Base-by-base conservation (phyloP, 2,888 invertebrate genomes). In the Hofmannophila pseudospretella region DNA sequence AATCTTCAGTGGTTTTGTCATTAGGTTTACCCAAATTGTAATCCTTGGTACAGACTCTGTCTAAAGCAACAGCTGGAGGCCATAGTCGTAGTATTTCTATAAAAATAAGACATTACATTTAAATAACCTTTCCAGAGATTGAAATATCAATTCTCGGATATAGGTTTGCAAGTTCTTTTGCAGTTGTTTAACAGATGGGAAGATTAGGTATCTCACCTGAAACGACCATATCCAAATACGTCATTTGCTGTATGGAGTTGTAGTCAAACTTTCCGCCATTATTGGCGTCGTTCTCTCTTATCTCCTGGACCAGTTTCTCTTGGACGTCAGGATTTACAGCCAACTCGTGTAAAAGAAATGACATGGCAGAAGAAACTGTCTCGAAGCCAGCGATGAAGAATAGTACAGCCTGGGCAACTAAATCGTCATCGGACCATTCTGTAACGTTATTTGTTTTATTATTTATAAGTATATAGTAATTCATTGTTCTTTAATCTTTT, bases 161-260 rank as follows among this genome's bases (percentile, higher is more conserved):
- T n/a, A n/a, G n/a, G n/a, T n/a, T n/a, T n/a, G n/a, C n/a, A n/a
- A n/a, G n/a, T n/a, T n/a, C n/a, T n/a, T n/a, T n/a, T n/a, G n/a
- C n/a, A n/a, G n/a, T n/a, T n/a, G n/a, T n/a, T n/a, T n/a, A n/a
- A n/a, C n/a, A n/a, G n/a, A n/a, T n/a, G n/a, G n/a, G n/a, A n/a
- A n/a, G n/a, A n/a, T n/a, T n/a, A n/a, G n/a, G n/a, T n/a, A n/a
- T n/a, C 26, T 54, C 44, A 88, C 88, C 88, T 51, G 89, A 88
- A 0, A 90, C 58, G 0, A 90, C 89, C 89, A 89, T 89, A 38
- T 91, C 90, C 73, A 91, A 57, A 40, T 90, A 91, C 12, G 78
- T 77, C 89, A 91, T 84, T 14, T 72, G 75, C 38, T 84, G 74
- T 0, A 91, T 61, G 1, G 73, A 69, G 16, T 87, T 88, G 44